Evolutionary conservation across 2,888 invertebrate species (phyloP).

Genomic region (Drosophila merina): DNA sequence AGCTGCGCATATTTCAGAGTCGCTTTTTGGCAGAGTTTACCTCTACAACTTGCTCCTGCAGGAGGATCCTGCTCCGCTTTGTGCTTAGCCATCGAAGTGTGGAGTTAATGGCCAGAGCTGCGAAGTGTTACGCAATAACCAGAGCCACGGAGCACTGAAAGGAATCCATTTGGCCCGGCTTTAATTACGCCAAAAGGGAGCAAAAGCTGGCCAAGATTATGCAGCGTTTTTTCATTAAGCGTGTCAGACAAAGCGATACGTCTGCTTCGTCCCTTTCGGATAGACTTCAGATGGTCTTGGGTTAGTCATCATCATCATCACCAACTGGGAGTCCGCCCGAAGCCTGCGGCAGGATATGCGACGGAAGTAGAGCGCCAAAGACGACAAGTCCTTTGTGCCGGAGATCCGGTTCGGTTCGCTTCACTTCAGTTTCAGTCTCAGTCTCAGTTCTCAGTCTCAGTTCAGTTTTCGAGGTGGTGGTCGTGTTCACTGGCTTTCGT

Average conservation of each 20-base stretch:
- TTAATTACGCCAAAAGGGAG: conserved; percentile 62
- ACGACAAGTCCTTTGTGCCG: conserved; percentile 55
- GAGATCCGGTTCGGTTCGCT: conserved; percentile 28
- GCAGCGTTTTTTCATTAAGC: conserved; percentile 74
- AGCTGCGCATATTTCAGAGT: conserved; percentile 66
- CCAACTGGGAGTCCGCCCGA: conserved; percentile 17
- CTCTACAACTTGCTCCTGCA: not conserved
- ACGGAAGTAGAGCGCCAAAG: conserved; percentile 55
- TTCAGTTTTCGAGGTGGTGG: conserved; percentile 14
- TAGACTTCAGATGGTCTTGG: conserved; percentile 12
- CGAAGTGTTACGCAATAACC: conserved; percentile 40
- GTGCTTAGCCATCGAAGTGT: conserved; percentile 76
- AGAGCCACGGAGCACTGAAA: conserved; percentile 24
- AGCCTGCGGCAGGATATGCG: conserved; percentile 53
- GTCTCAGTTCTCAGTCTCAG: conserved; percentile 1
- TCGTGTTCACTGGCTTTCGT: conserved; percentile 69
- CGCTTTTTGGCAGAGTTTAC: conserved; percentile 31
- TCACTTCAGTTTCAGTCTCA: conserved; percentile 19
- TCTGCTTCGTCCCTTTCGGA: conserved; percentile 5
- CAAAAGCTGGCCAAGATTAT: conserved; percentile 52
- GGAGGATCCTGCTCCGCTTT: conserved; percentile 37
- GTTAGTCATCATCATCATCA: conserved; percentile 24
- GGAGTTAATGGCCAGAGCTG: conserved; percentile 69
- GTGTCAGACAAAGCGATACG: conserved; percentile 55
- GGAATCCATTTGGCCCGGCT: conserved; percentile 49